Conservation (phyloP, 2,113 vertebrate genomes). For the Anhinga anhinga region DNA sequence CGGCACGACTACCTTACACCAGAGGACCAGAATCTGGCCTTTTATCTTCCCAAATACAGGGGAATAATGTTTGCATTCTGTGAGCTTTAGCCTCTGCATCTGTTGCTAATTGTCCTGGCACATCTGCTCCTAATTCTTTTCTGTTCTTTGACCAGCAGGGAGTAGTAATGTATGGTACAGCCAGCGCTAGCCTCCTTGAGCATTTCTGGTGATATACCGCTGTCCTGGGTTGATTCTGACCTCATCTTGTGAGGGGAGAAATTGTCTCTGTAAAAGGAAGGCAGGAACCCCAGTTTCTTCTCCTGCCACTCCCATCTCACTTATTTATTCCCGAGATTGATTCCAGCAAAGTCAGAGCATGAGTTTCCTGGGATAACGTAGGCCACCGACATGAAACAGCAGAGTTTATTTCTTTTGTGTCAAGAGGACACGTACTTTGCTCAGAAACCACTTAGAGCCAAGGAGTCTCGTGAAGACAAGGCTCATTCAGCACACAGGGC, state of each 20-base stretch:
- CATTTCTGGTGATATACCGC: background rate
- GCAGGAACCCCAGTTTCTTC: background rate
- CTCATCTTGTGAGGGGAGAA: background rate
- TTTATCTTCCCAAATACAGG: slow-evolving; percentile 41
- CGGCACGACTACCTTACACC: background rate
- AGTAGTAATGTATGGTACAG: slow-evolving; percentile 52
- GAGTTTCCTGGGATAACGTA: background rate
- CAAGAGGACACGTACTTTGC: background rate
- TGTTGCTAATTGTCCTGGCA: slow-evolving; percentile 65
- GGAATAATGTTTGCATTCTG: slow-evolving; percentile 38
- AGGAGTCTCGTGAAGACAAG: background rate
- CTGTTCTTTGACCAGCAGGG: slow-evolving; percentile 63
- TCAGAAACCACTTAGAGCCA: background rate
- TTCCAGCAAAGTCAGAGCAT: background rate
- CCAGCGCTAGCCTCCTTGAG: background rate
- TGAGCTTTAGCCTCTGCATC: slow-evolving; percentile 62
- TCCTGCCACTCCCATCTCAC: background rate
- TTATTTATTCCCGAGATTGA: background rate
- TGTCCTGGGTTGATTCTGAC: slow-evolving; percentile 3
- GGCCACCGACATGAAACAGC: background rate
- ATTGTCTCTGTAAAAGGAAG: background rate
- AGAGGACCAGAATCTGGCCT: slow-evolving; percentile 21
- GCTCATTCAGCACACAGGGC: fast-evolving
- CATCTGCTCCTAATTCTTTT: slow-evolving; percentile 68
- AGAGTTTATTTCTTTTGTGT: background rate